Percentiles rank a stretch among this genome's conserved stretches.
Conservation (phyloP, 2,113 vertebrate species). For the Corydoras maculifer region DNA sequence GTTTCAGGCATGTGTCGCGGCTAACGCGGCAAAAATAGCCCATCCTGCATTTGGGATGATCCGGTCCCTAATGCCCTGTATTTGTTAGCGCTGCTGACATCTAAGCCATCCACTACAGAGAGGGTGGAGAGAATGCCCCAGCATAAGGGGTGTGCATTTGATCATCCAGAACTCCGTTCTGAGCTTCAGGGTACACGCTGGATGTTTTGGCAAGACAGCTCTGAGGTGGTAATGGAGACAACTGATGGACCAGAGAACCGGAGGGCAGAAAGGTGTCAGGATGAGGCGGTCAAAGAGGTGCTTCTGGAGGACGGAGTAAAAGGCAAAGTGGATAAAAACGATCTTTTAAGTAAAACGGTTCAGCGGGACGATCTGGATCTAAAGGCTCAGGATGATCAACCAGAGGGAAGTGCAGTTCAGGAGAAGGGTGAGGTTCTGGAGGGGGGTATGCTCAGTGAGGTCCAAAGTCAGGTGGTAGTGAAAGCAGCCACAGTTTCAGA, state of each 20-base stretch:
- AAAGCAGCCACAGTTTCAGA: background rate
- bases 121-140: slow-evolving; percentile 33
- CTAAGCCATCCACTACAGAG: slow-evolving; percentile 67
- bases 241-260: too few species aligned
- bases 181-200: slow-evolving; percentile 23
- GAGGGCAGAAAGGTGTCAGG: too few species aligned
- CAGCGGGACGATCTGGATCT: too few species aligned
- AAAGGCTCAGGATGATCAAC: too few species aligned
- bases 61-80: slow-evolving; percentile 74
- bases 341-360: background rate
- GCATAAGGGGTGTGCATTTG: slow-evolving; percentile 30
- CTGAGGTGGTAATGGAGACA: slow-evolving; percentile 45
- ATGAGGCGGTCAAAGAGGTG: too few species aligned
- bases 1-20: slow-evolving; percentile 51
- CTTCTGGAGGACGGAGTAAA: background rate
- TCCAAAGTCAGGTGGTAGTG: background rate
- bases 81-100: slow-evolving; percentile 80
- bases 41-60: slow-evolving; percentile 64
- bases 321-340: background rate
- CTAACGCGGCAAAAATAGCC: slow-evolving; percentile 82
- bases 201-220: background rate
- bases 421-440: background rate
- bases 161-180: background rate
- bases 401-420: too few species aligned
- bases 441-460: background rate